Evolutionary conservation across 2,113 vertebrate genomes (phyloP).

Genomic region (Potamarius usumacintae): DNA sequence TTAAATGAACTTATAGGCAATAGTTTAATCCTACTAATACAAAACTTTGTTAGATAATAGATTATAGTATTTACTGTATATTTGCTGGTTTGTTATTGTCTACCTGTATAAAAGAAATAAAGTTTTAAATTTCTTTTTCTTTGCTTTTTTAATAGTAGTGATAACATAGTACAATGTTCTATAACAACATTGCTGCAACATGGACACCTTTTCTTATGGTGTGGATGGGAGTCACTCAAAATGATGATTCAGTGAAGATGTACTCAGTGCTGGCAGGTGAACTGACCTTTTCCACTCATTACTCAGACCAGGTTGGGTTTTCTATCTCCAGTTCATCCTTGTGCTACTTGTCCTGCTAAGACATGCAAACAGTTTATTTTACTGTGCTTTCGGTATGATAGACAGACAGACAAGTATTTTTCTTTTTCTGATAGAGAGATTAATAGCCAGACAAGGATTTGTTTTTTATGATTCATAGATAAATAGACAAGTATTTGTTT

Average conservation of each 20-base stretch:
- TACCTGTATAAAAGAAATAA: constrained; percentile 47
- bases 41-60: constrained; percentile 22
- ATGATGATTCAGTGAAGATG: neutral
- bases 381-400: neutral
- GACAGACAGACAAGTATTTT: too few relatives aligned
- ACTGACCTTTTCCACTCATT: constrained; percentile 2
- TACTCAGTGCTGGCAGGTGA: neutral
- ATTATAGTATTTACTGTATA: constrained; percentile 31
- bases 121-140: constrained; percentile 8
- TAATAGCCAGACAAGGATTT: too few relatives aligned
- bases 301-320: neutral
- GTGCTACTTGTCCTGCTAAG: neutral
- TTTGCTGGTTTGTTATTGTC: constrained; percentile 55
- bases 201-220: neutral
- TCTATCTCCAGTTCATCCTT: neutral
- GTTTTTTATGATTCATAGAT: too few relatives aligned
- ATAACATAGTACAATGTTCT: neutral
- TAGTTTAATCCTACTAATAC: constrained; percentile 36
- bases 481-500: too few relatives aligned
- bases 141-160: neutral
- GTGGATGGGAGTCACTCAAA: too few relatives aligned
- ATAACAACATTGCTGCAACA: neutral
- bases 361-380: neutral
- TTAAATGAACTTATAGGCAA: constrained; percentile 23
- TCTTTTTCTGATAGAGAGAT: too few relatives aligned